Evolutionary conservation across 2,113 vertebrate genomes (phyloP), one percentile per base, ranked within the genome.

Genomic region (Phylloscopus trochilus): DNA sequence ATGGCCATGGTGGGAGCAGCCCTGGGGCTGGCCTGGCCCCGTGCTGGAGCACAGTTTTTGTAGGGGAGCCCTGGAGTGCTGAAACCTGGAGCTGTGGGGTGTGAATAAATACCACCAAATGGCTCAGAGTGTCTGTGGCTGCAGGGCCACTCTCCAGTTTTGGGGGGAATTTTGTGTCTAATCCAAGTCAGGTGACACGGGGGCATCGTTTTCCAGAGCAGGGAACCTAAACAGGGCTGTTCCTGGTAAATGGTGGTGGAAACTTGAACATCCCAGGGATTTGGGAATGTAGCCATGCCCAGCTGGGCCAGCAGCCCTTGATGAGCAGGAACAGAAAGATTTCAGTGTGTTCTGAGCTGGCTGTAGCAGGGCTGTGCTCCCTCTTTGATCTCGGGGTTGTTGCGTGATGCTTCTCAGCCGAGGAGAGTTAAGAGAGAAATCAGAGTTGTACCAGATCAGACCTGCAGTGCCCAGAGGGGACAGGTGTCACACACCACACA

Each of bases 121-220:
- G 35, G 63, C 28, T 41, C 49, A 2, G 80, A 30, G 68, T 0
- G 30, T 46, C 68, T 66, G 72, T 5, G 4, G 0, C 16, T 30
- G 62, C 73, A 23, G 83, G 41, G n/a, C n/a, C 33, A 31, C 27
- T 13, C 47, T 59, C n/a, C n/a, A 6, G 0, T 43, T 58, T 11
- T 7, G 4, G 37, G 23, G 21, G 6, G 41, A 26, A 15, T 53
- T 56, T 19, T 37, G 53, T 49, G 35, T n/a, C 3, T 21, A 7
- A 51, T 16, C 43, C 55, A 49, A 37, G 70, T 66, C 14, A 21
- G 84, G 17, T 37, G 69, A 8, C 49, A 8, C 4, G 0, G 39
- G 59, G 23, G 6, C 62, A 28, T 43, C 0, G 0, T 28, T 58
- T 56, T 9, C 59, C 53, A 35, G 69, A 41, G 0, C 2, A 23